Evolutionary conservation across 2,113 vertebrate genomes (phyloP).

Genomic region (Parus major): DNA sequence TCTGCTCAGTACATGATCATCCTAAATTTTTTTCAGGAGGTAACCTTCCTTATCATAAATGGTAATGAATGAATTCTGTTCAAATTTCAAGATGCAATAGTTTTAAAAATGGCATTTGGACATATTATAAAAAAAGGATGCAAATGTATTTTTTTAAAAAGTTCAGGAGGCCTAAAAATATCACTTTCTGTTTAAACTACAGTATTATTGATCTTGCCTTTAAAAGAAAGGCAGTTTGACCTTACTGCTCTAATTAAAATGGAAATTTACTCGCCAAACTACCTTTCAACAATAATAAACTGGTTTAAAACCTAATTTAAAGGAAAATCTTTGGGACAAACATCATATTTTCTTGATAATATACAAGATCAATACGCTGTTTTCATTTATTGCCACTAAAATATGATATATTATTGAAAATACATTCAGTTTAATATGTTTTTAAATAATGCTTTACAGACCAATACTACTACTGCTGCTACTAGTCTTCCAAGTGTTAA

Average conservation of each 20-base stretch:
- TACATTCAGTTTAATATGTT: background rate
- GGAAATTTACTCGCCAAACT: background rate
- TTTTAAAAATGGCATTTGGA: background rate
- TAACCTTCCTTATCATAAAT: background rate
- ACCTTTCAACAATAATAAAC: background rate
- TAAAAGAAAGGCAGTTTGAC: background rate
- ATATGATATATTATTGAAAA: background rate
- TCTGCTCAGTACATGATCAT: background rate
- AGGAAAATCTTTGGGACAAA: background rate
- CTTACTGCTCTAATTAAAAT: background rate
- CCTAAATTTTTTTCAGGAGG: background rate
- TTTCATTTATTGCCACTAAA: background rate
- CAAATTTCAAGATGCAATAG: background rate
- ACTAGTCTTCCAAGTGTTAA: background rate
- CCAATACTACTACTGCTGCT: background rate
- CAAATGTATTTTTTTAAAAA: background rate
- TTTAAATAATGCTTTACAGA: background rate
- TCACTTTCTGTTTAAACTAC: background rate
- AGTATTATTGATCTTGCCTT: background rate
- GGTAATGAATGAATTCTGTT: background rate
- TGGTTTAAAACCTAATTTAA: background rate
- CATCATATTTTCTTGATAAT: background rate
- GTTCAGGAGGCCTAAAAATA: background rate
- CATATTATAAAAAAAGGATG: background rate
- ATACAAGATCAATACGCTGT: background rate